These are phyloP conservation scores for Zonotrichia leucophrys DNA, from an alignment of 2,113 vertebrate species.

Conservation along the genomic window DNA sequence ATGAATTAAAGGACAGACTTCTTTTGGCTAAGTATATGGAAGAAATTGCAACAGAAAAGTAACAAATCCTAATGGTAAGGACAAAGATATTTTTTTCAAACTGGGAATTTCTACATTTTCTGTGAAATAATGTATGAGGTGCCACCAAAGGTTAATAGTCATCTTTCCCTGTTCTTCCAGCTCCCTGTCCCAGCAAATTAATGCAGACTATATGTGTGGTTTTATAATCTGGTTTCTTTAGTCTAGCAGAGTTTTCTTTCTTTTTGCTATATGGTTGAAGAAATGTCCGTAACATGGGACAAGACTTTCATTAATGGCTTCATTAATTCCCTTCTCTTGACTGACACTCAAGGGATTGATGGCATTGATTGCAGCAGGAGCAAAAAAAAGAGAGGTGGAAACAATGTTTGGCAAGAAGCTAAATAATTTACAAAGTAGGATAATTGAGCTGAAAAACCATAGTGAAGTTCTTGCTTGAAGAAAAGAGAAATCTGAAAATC, in stretches of 20 bases:
- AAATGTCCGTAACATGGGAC: neutral
- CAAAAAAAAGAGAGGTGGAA: neutral
- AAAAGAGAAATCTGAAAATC: conserved; percentile 6
- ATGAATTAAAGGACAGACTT: neutral
- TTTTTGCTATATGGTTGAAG: neutral
- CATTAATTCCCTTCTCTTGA: neutral
- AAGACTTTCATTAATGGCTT: neutral
- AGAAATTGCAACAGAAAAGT: neutral
- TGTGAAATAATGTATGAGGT: neutral
- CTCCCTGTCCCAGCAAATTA: neutral
- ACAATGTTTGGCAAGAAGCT: neutral
- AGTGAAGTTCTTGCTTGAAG: neutral
- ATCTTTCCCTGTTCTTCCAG: neutral
- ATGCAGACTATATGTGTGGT: neutral
- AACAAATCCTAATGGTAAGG: neutral
- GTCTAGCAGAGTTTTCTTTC: neutral
- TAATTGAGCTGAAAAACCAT: neutral
- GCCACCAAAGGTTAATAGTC: neutral
- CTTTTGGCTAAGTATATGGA: neutral
- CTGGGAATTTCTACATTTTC: neutral
- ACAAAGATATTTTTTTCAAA: neutral
- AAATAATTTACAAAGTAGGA: neutral
- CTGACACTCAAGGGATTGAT: neutral
- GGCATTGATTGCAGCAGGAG: neutral
- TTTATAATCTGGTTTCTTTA: neutral